phyloP scores from a whole-genome alignment of 2,113 vertebrate species.

The Solea solea region DNA sequence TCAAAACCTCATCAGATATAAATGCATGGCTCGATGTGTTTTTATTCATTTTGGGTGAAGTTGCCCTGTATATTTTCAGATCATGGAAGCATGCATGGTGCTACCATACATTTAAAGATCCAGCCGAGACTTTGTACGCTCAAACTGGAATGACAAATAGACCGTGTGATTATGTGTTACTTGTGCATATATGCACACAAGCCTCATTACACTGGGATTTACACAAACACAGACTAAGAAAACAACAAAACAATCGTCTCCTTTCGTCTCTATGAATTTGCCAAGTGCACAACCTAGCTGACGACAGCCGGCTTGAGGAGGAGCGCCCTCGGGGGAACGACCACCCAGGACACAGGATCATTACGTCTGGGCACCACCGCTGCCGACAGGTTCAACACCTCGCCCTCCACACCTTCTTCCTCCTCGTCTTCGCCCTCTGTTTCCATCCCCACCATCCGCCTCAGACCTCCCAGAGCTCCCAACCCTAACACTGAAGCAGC shows the following conservation, averaged over 20 bases:
- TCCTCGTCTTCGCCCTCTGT: conserved; percentile 61
- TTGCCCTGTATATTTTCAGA: neutral
- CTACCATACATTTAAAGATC: too few species aligned
- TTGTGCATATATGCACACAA: neutral
- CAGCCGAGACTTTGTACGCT: too few species aligned
- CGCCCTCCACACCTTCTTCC: conserved; percentile 70
- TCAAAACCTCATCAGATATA: too few species aligned
- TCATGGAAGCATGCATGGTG: neutral
- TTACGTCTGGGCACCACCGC: conserved; percentile 52
- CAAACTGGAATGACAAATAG: too few species aligned
- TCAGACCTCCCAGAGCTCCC: conserved; percentile 66
- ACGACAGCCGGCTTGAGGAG: conserved; percentile 85
- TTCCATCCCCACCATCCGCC: conserved; percentile 40
- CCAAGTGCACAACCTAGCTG: conserved; percentile 70
- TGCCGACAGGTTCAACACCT: conserved; percentile 87
- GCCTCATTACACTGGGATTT: too few species aligned
- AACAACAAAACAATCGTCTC: neutral
- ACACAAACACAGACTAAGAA: neutral
- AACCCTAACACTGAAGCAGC: conserved; percentile 86
- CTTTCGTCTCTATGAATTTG: neutral
- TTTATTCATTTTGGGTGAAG: neutral
- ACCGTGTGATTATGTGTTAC: neutral
- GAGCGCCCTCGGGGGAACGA: conserved; percentile 85
- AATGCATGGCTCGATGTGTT: neutral
- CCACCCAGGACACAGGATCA: conserved; percentile 87